Evolutionary conservation across 2,888 invertebrate species (phyloP), one percentile per base, ranked within the genome.

Genomic region (Adelphocoris suturalis): DNA sequence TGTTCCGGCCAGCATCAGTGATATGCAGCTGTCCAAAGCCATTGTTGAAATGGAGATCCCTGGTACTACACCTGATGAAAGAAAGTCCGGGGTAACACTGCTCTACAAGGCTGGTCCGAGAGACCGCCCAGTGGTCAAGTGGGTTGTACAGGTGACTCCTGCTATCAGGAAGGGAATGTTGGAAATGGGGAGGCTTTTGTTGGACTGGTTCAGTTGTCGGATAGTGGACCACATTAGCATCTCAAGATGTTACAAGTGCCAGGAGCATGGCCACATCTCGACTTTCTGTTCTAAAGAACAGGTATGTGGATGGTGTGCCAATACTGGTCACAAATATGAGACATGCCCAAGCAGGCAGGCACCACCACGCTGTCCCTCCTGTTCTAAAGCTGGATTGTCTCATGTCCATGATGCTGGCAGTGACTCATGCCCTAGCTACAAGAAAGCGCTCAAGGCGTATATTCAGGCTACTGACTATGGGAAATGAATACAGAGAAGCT

Each of bases 61-160:
- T 12, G 47, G 13, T 13, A 81, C 37, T 5, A 19, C 37, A 3
- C 46, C 14, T 7, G 47, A 46, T 12, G 81, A 81, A n/a, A 37
- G 47, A n/a, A 81, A 46, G 19, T 5, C 7, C 5, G 48, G 46
- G 12, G 13, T 81, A 9, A 47, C 19, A 7, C 81, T 13, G n/a
- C n/a, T n/a, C n/a, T n/a, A n/a, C n/a, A n/a, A n/a, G n/a, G n/a
- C n/a, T n/a, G n/a, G n/a, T n/a, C 81, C 81, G n/a, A 81, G 81
- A n/a, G 81, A 48, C 19, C 46, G 19, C 3, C 81, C 81, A 9
- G 48, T 48, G 2, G 48, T 48, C 13, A 81, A 48, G 19, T 81
- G 81, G 81, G 47, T 81, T 5, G n/a, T 81, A 5, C 47, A 81
- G 48, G 81, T 81, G n/a, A 37, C 81, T 46, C 81, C 81, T 9